Base-by-base conservation (phyloP, 1,140 invertebrate species). In the Drosophila yakuba region DNA sequence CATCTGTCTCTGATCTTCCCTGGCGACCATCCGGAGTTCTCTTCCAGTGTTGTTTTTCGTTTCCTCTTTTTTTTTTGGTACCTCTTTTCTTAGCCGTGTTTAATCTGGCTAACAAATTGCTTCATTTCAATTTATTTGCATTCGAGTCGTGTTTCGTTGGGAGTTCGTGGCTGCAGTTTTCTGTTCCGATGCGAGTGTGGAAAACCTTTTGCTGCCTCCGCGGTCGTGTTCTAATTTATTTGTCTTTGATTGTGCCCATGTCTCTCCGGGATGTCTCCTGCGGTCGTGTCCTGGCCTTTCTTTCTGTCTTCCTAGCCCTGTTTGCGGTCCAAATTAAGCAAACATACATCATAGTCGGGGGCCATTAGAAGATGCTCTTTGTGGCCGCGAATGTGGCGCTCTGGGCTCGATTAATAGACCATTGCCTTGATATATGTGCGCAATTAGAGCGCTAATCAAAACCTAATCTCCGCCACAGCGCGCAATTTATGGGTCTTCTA, bases 101-200 rank as follows among this genome's bases (percentile, higher is more conserved):
- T 90, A 89, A 89, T 90, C 85, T 85, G 74, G 78, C 78, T 90
- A 89, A 89, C 85, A 89, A 89, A 89, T 89, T 89, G 85, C 80
- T 90, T 89, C 85, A 89, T 89, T 89, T 89, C 85, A 89, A 90
- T 89, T 89, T 89, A 89, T 89, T 89, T 89, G 85, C 85, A 85
- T 89, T 89, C 78, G 80, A 56, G 68, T 72, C 68, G 63, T 76
- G 66, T 56, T 45, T 47, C 47, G 63, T 39, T 68, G 20, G 44
- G 20, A 78, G 68, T 82, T 82, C 79, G 79, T 82, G 79, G 79
- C 78, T 78, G 68, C 61, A 82, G 79, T 78, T 81, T 81, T 66
- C 57, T 80, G 62, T 62, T 66, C 51, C 36, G 60, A 11, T 41
- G 12, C 54, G 45, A 69, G 62, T 66, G 52, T 67, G 68, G 69